phyloP scores from a whole-genome alignment of 53 echinoderm and acorn worm species.

The Arbacia lixula region DNA sequence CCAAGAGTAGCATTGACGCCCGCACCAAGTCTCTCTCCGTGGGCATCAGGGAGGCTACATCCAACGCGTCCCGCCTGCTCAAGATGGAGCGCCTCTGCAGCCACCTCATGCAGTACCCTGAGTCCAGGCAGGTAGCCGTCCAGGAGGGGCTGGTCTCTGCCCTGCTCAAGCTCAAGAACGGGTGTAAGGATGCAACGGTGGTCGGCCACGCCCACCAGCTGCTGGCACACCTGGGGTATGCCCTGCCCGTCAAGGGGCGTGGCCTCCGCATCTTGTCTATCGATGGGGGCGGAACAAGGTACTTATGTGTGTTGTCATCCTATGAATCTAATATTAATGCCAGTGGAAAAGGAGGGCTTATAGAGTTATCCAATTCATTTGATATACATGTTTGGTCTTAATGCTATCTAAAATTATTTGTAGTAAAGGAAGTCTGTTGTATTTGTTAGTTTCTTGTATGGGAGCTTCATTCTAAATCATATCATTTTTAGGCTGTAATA shows the following conservation, averaged over 20 bases:
- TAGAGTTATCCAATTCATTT: too few species aligned
- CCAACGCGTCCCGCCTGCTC: constrained; percentile 62
- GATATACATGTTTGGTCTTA: too few species aligned
- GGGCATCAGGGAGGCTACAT: constrained; percentile 63
- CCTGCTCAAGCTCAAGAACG: constrained; percentile 67
- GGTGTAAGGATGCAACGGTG: constrained; percentile 57
- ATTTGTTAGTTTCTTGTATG: too few species aligned
- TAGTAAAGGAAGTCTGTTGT: too few species aligned
- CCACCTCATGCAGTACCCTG: constrained; percentile 87
- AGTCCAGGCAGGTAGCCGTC: constrained; percentile 77
- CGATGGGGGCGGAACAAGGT: constrained; percentile 98
- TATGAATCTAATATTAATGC: too few species aligned
- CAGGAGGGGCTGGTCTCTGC: constrained; percentile 77
- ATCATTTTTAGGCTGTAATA: too few species aligned
- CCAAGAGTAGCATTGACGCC: constrained; percentile 76
- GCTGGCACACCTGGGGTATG: constrained; percentile 87
- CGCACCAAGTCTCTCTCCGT: constrained; percentile 78
- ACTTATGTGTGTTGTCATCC: too few species aligned
- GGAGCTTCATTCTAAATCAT: too few species aligned
- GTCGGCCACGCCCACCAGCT: constrained; percentile 66
- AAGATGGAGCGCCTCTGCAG: constrained; percentile 75
- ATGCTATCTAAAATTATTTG: too few species aligned
- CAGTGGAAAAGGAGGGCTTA: too few species aligned
- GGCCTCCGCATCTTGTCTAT: constrained; percentile 85
- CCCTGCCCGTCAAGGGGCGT: constrained; percentile 74